Evolutionary conservation across 2,113 vertebrate species (phyloP), one percentile per base, ranked within the genome.

Genomic region (Actinemys pallida): DNA sequence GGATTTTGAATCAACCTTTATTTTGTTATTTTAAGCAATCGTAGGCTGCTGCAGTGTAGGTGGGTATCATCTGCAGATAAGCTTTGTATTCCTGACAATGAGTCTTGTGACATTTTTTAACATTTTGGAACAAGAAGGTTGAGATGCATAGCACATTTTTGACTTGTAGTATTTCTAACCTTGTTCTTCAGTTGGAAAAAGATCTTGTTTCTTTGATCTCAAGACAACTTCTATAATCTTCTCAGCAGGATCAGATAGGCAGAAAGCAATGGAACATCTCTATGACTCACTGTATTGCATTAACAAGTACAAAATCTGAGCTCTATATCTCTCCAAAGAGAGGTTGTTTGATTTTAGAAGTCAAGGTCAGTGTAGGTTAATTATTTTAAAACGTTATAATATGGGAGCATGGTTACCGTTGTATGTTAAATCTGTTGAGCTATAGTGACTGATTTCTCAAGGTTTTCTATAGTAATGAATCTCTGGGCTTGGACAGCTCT

Each of bases 1-100:
- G 83, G 92, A 92, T 96, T 94, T 86, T 86, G 95, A 93, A 49
- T 95, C 95, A 95, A 97, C 97, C 96, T 97, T 96, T 94, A 81
- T 62, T 90, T 91, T 83, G 90, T 94, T 97, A 97, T 97, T 97
- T 97, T 97, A 97, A 90, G 95, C 81, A 54, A 76, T 83, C 90
- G 92, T 96, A 94, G 97, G 95, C 93, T 96, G 93, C 78, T 87
- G 89, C 89, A 90, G 93, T 89, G 94, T 96, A 83, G 95, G 95
- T 96, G 93, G 93, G 87, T 95, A 96, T 96, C 97, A 84, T 72
- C 94, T 87, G 90, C 94, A 96, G 96, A 97, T 93, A 93, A 95
- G 90, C 93, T 95, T 96, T 97, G 89, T 95, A 50, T 93, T 95
- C 96, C 93, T 95, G 90, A 96, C 95, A 94, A 29, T 49, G 90